phyloP scores from a whole-genome alignment of 2,888 invertebrate genomes.

The Drosophila mayaguana region DNA sequence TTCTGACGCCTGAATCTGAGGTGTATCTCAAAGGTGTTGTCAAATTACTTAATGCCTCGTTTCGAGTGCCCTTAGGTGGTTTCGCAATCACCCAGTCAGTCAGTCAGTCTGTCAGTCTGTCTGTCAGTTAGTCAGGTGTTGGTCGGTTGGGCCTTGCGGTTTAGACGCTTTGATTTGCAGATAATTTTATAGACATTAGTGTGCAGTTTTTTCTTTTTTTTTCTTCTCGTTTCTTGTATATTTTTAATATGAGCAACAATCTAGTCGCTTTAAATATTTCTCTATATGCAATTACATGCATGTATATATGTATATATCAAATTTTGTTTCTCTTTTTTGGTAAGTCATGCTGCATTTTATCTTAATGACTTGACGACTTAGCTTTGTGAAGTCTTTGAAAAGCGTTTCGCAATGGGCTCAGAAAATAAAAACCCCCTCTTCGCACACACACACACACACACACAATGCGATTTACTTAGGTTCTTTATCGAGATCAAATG shows the following conservation, averaged over 20 bases:
- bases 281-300: constrained; percentile 50
- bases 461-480: constrained; percentile 18
- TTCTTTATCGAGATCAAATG: constrained; percentile 33
- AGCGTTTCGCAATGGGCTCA: constrained; percentile 38
- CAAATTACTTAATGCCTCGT: constrained; percentile 45
- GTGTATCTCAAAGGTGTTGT: constrained; percentile 44
- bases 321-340: constrained; percentile 47
- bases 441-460: constrained; percentile 17
- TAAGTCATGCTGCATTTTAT: constrained; percentile 76
- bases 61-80: constrained; percentile 73
- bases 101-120: constrained; percentile 27
- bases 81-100: constrained; percentile 63
- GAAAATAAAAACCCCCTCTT: constrained; percentile 16
- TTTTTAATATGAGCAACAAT: constrained; percentile 17
- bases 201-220: constrained; percentile 61
- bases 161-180: constrained; percentile 74
- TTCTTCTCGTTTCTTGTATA: not conserved
- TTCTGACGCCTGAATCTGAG: constrained; percentile 21
- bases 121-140: constrained; percentile 31
- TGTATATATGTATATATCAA: constrained; percentile 13
- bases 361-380: constrained; percentile 72
- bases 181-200: constrained; percentile 78
- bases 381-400: constrained; percentile 37
- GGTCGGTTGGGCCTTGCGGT: constrained; percentile 34
- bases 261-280: constrained; percentile 61